Percentiles rank a stretch among this genome's conserved stretches.
Conservation (phyloP, 2,113 vertebrate genomes). For the Burhinus bistriatus region DNA sequence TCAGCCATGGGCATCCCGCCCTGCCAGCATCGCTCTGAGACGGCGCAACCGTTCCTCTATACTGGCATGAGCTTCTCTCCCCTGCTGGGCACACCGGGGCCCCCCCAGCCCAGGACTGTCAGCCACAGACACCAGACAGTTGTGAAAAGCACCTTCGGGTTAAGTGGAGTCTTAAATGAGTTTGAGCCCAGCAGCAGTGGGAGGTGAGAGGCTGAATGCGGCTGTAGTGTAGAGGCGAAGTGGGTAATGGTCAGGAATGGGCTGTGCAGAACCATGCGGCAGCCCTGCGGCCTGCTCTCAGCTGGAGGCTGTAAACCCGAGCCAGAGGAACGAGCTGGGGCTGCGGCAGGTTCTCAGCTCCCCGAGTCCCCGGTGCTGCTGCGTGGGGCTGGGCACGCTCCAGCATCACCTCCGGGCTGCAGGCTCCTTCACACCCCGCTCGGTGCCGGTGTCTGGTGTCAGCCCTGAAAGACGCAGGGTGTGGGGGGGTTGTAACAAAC, state of each 20-base stretch:
- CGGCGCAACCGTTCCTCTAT: fast-evolving
- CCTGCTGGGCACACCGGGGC: neutral
- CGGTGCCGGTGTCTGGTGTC: neutral
- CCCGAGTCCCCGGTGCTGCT: neutral
- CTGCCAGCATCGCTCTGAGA: neutral
- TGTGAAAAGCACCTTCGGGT: neutral
- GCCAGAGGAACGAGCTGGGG: fast-evolving
- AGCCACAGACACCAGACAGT: neutral
- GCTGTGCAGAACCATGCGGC: neutral
- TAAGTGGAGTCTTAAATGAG: neutral
- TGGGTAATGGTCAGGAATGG: neutral
- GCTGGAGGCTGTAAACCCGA: neutral
- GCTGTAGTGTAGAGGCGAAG: neutral
- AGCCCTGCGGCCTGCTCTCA: neutral
- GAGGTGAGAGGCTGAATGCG: neutral
- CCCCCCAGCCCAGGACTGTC: neutral
- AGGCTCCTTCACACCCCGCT: neutral
- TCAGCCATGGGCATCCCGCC: neutral
- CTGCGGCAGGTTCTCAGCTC: neutral
- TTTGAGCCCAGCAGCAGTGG: neutral
- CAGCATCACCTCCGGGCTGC: neutral
- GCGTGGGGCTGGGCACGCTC: neutral
- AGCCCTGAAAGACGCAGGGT: neutral
- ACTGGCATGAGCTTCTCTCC: neutral
- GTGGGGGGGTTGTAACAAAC: neutral